Percentiles rank a stretch among this genome's conserved stretches.
These are phyloP conservation scores for Parnassius mnemosyne DNA, from an alignment of 2,888 invertebrate species.

Conservation along the genomic window DNA sequence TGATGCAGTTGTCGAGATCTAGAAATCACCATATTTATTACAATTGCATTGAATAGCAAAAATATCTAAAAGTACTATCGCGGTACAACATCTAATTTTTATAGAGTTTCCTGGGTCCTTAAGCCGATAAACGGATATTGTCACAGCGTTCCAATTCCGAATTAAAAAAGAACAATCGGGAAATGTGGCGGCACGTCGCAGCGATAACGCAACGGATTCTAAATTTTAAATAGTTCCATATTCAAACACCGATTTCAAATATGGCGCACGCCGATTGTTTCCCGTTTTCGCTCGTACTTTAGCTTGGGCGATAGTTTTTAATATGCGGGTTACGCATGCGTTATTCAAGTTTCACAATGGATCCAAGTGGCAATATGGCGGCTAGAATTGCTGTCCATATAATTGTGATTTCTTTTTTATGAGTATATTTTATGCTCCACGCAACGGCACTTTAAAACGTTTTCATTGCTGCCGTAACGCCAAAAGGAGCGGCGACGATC, in stretches of 20 bases:
- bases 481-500: slow-evolving; percentile 14
- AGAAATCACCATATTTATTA: too few relatives aligned
- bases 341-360: slow-evolving; percentile 76
- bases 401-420: slow-evolving; percentile 36
- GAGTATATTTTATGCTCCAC: slow-evolving; percentile 29
- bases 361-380: slow-evolving; percentile 56
- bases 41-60: too few relatives aligned
- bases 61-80: background rate
- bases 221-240: slow-evolving; percentile 80
- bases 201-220: slow-evolving; percentile 79
- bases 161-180: slow-evolving; percentile 69
- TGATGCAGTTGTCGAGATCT: too few relatives aligned
- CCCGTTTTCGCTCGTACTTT: slow-evolving; percentile 76
- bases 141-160: slow-evolving; percentile 37
- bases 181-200: slow-evolving; percentile 70
- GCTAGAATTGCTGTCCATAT: slow-evolving; percentile 52
- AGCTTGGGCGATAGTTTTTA: slow-evolving; percentile 61
- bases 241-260: slow-evolving; percentile 73
- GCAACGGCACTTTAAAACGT: slow-evolving; percentile 13
- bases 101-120: slow-evolving; percentile 4
- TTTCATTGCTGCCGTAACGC: slow-evolving; percentile 21
- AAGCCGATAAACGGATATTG: slow-evolving; percentile 24
- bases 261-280: slow-evolving; percentile 75
- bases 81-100: slow-evolving; percentile 8
- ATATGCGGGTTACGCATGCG: slow-evolving; percentile 75